phyloP scores from a whole-genome alignment of 2,888 invertebrate genomes.

The Drosophila picticornis region DNA sequence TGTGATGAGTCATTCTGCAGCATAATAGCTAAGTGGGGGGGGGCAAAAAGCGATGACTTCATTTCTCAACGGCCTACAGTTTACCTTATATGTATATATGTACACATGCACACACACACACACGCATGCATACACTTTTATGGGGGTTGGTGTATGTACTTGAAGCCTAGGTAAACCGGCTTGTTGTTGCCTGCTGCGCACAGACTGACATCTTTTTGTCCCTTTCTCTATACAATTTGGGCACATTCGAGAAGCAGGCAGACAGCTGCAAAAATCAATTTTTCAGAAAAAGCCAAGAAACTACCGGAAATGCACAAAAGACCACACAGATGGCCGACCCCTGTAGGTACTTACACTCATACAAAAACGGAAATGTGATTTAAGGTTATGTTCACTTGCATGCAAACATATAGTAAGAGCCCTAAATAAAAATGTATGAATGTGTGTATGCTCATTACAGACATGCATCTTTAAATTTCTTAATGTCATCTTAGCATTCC shows the following conservation, averaged over 20 bases:
- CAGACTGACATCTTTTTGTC: neutral
- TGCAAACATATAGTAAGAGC: neutral
- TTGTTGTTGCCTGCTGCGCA: slow-evolving; percentile 33
- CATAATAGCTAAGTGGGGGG: slow-evolving; percentile 32
- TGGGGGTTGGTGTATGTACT: slow-evolving; percentile 53
- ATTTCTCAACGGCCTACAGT: slow-evolving; percentile 38
- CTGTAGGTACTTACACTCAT: neutral
- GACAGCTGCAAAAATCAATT: slow-evolving; percentile 53
- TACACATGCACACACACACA: neutral
- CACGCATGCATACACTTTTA: slow-evolving; percentile 16
- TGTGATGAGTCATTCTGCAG: slow-evolving; percentile 64
- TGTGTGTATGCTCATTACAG: neutral
- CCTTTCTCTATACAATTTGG: neutral
- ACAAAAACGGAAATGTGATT: neutral
- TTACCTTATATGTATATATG: slow-evolving; percentile 16
- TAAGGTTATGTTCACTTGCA: slow-evolving; percentile 33
- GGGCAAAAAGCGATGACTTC: slow-evolving; percentile 61
- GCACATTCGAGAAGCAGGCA: slow-evolving; percentile 48
- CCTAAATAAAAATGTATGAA: neutral
- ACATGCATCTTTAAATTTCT: neutral
- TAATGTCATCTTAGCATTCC: neutral
- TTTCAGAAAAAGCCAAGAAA: slow-evolving; percentile 40
- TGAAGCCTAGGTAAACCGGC: slow-evolving; percentile 67
- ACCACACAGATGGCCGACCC: slow-evolving; percentile 45
- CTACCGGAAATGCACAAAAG: slow-evolving; percentile 54